Evolutionary conservation across 2,888 invertebrate genomes (phyloP), one percentile per base, ranked within the genome.

Genomic region (Amaurobius ferox): DNA sequence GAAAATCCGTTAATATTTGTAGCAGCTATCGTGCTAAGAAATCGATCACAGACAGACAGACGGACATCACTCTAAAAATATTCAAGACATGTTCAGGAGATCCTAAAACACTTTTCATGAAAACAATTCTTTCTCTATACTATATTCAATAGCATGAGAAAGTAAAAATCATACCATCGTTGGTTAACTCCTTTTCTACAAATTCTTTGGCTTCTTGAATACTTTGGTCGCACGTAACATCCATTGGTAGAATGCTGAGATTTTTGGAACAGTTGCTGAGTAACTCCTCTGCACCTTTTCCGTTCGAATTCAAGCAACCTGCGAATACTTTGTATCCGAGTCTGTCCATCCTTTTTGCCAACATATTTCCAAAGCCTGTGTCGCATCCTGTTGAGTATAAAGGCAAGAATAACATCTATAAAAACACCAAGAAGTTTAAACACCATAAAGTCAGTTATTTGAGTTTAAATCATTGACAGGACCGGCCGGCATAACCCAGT

Each of bases 141-240:
- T n/a, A n/a, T n/a, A n/a, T n/a, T n/a, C n/a, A n/a, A n/a, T n/a
- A n/a, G n/a, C n/a, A n/a, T n/a, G n/a, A n/a, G n/a, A n/a, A n/a
- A n/a, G n/a, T n/a, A n/a, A n/a, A n/a, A n/a, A 35, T 7, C 35
- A 7, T 61, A 71, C 67, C 61, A 5, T 71, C 16, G 6, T 72
- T 19, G 6, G 66, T 11, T 7, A 66, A 66, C 5, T 66, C 13
- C 7, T 35, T 9, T 11, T 28, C 1, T 29, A 90, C 90, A 77
- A 86, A 89, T 64, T 89, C 88, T 6, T 90, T 89, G 28, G 90
- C 90, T 28, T 89, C 89, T 7, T 89, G 79, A 0, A 91, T 90
- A 30, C 90, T 90, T 23, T 91, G 89, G 30, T 91, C 91, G 70
- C 89, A 90, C 6, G 91, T 91, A 1, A 92, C 91, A 88, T 92